A percentile compares a stretch with the other conserved stretches of the same genome.
These are phyloP conservation scores for Tadarida brasiliensis DNA, from an alignment of 2,797 vertebrate genomes.

Conservation along the genomic window DNA sequence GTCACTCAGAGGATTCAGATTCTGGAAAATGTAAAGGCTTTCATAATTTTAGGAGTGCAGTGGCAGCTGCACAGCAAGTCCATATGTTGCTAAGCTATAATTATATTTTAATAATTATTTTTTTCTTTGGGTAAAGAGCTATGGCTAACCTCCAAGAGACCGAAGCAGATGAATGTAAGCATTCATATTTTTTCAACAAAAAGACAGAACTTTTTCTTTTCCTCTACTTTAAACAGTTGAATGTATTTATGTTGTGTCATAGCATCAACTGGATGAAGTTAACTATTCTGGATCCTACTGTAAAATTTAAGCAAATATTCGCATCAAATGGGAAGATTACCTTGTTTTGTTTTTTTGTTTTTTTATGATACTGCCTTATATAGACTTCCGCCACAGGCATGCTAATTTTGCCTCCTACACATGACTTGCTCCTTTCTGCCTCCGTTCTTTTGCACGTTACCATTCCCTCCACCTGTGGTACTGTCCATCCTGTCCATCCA, in stretches of 20 bases:
- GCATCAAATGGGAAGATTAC: neutral
- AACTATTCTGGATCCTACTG: slow-evolving; percentile 57
- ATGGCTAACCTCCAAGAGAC: slow-evolving; percentile 46
- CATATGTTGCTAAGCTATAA: slow-evolving; percentile 71
- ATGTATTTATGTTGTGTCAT: slow-evolving; percentile 55
- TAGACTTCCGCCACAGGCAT: slow-evolving; percentile 32
- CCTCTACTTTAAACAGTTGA: slow-evolving; percentile 4
- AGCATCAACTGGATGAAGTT: slow-evolving; percentile 61
- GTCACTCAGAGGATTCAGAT: slow-evolving; percentile 53
- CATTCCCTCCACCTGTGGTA: neutral
- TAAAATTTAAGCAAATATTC: slow-evolving; percentile 72
- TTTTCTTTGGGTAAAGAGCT: slow-evolving; percentile 48
- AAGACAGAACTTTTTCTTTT: slow-evolving; percentile 1
- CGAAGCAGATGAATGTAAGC: slow-evolving; percentile 59
- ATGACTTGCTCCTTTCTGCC: neutral
- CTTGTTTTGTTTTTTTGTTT: neutral
- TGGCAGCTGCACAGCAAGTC: slow-evolving; percentile 61
- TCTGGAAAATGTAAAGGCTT: slow-evolving; percentile 62
- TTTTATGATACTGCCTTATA: neutral
- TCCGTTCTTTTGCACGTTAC: neutral
- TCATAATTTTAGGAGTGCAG: slow-evolving; percentile 45
- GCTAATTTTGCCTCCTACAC: slow-evolving; percentile 62
- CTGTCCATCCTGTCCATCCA: neutral
- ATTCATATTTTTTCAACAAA: slow-evolving; percentile 65
- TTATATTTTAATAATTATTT: slow-evolving; percentile 72